A percentile compares a stretch with the other conserved stretches of the same genome.
Evolutionary conservation across 2,113 vertebrate species (phyloP).

Genomic region (Meleagris gallopavo): DNA sequence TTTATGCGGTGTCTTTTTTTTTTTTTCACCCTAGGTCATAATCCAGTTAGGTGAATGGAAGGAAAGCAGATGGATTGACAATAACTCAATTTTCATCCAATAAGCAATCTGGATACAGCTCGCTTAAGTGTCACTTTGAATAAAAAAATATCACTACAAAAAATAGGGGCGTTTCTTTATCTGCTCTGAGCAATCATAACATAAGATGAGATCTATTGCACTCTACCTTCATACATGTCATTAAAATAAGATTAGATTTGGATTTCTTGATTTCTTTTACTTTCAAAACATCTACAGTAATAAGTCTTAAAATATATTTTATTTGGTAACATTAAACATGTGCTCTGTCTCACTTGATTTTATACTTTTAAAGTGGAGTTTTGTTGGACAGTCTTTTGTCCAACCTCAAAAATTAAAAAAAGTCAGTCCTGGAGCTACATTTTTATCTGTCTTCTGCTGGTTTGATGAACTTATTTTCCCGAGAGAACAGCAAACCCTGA

Average conservation of each 20-base stretch:
- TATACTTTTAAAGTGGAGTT: not conserved
- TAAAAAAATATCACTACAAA: not conserved
- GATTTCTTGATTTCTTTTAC: not conserved
- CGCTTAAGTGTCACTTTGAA: not conserved
- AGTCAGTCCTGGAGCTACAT: not conserved
- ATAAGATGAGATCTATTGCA: not conserved
- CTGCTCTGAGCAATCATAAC: not conserved
- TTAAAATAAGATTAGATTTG: not conserved
- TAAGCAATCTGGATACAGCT: not conserved
- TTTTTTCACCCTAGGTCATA: not conserved
- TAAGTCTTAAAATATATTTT: not conserved
- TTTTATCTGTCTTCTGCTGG: not conserved
- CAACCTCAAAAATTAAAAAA: not conserved
- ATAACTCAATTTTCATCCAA: not conserved
- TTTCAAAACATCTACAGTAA: not conserved
- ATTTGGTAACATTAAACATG: not conserved
- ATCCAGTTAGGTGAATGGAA: not conserved
- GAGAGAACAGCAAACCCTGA: not conserved
- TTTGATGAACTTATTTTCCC: not conserved
- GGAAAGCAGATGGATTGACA: not conserved
- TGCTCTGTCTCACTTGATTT: not conserved
- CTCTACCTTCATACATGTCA: not conserved
- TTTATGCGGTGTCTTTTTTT: accelerated
- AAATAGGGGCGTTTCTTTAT: accelerated
- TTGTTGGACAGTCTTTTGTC: not conserved